These are phyloP conservation scores for Mobula birostris DNA, from an alignment of 2,113 vertebrate genomes.

Conservation along the genomic window DNA sequence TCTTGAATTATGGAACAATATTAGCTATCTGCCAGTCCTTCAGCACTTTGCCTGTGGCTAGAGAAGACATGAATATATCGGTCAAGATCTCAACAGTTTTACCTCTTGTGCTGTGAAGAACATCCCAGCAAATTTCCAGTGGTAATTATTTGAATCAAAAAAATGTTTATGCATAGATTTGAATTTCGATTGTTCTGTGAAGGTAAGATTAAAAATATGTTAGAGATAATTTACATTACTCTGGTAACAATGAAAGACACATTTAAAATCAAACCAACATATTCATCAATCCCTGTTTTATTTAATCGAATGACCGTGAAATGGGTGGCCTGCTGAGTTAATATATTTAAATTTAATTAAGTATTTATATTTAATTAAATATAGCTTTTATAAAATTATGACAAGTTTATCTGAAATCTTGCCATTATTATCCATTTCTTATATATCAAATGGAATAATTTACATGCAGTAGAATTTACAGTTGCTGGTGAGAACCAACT, in stretches of 20 bases:
- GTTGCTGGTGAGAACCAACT: no score
- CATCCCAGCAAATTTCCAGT: background rate
- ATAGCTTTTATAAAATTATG: no score
- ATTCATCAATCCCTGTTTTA: background rate
- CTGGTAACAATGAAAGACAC: background rate
- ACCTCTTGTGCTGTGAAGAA: background rate
- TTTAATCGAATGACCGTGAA: background rate
- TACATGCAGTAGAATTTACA: no score
- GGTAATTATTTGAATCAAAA: background rate
- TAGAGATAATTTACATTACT: background rate
- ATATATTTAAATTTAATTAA: background rate
- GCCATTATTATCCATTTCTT: no score
- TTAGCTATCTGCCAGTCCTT: no score
- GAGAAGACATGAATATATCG: no score
- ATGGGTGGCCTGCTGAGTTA: background rate
- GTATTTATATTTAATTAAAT: no score
- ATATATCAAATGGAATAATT: no score
- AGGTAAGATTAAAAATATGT: background rate
- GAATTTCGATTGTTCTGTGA: background rate
- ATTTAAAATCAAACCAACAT: background rate
- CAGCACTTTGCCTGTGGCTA: no score
- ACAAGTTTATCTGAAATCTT: no score
- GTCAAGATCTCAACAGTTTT: no score
- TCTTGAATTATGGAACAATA: no score
- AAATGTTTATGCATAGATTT: background rate